Evolutionary conservation across 2,888 invertebrate species (phyloP).

Genomic region (Idaea aversata): DNA sequence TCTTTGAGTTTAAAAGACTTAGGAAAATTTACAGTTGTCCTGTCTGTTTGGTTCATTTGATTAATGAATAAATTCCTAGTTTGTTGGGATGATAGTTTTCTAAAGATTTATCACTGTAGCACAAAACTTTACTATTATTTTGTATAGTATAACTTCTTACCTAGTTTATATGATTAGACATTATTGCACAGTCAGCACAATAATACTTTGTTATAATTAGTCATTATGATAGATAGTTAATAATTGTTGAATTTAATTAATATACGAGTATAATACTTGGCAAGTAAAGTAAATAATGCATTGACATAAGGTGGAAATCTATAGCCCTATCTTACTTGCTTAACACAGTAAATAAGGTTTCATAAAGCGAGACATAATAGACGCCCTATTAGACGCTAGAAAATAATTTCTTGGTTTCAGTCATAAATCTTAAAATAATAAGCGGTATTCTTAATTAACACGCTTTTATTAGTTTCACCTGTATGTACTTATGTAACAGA

Average conservation of each 20-base stretch:
- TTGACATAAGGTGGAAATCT: no score
- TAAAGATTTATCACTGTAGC: conserved; percentile 41
- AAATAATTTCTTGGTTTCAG: no score
- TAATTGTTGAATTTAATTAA: conserved; percentile 36
- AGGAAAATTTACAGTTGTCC: background rate
- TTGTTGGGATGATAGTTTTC: background rate
- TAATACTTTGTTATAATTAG: conserved; percentile 45
- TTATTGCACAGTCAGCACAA: conserved; percentile 69
- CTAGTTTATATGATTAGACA: conserved; percentile 34
- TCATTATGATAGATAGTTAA: conserved; percentile 36
- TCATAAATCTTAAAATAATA: no score
- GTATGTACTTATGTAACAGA: no score
- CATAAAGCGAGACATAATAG: no score
- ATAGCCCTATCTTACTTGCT: no score
- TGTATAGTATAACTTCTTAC: conserved; percentile 36
- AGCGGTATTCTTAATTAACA: no score
- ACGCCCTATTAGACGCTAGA: no score
- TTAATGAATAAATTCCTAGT: background rate
- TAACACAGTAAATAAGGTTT: no score
- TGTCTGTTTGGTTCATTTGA: background rate
- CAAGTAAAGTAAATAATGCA: background rate
- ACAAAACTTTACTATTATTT: conserved; percentile 45
- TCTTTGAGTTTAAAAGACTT: no score
- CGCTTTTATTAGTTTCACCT: no score
- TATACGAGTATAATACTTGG: background rate